These are phyloP conservation scores for Euplagia quadripunctaria DNA, from an alignment of 2,888 invertebrate genomes.

Conservation along the genomic window DNA sequence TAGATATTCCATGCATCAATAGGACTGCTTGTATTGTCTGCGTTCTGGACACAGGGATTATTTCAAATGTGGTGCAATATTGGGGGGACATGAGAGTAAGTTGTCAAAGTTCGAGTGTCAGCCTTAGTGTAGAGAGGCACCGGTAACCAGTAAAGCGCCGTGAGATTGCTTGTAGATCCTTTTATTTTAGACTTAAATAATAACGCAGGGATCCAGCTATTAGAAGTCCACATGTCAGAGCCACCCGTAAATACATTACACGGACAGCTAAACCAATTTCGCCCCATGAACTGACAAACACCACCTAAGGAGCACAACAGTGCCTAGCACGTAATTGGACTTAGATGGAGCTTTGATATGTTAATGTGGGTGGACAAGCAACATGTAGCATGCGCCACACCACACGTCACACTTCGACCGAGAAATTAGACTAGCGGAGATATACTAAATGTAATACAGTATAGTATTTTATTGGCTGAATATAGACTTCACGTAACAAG, in stretches of 20 bases:
- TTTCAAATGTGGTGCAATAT: not conserved
- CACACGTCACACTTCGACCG: constrained; percentile 27
- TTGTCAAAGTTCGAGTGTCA: not conserved
- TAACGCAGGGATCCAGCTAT: not conserved
- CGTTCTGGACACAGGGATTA: not conserved
- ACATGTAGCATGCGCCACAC: constrained; percentile 67
- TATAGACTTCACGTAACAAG: not conserved
- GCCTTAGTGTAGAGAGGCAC: not conserved
- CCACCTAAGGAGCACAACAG: constrained; percentile 22
- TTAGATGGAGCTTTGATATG: constrained; percentile 81
- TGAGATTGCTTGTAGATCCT: not conserved
- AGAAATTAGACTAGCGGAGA: constrained; percentile 2
- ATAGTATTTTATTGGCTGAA: not conserved
- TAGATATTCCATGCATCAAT: not conserved
- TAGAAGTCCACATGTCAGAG: not conserved
- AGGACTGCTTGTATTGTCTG: not conserved
- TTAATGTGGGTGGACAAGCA: constrained; percentile 74
- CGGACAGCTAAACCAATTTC: constrained; percentile 16
- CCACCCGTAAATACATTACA: not conserved
- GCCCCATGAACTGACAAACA: constrained; percentile 20
- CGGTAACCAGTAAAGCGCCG: not conserved
- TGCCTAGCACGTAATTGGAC: constrained; percentile 69
- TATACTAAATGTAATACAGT: not conserved
- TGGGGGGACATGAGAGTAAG: not conserved
- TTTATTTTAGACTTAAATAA: not conserved